Conservation (phyloP, 2,113 vertebrate species). For the Zapus hudsonius region DNA sequence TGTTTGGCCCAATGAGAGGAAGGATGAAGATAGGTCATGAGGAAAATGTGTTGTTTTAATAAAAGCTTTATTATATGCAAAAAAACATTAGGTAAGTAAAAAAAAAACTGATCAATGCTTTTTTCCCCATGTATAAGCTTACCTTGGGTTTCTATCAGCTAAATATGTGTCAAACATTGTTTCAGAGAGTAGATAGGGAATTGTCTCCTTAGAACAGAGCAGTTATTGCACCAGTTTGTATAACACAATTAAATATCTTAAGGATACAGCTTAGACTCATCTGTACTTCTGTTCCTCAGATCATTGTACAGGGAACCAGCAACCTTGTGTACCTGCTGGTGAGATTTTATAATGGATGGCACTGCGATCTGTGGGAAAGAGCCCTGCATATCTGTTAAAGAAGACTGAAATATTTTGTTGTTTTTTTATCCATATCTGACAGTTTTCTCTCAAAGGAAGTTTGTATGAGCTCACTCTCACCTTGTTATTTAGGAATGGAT, state of each 20-base stretch:
- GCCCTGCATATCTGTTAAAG: conserved; percentile 23
- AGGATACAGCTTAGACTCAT: background rate
- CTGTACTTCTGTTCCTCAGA: background rate
- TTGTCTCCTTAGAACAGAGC: background rate
- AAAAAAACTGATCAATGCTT: background rate
- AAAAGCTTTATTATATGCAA: background rate
- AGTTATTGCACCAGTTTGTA: background rate
- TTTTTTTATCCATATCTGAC: conserved; percentile 65
- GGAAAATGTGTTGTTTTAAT: background rate
- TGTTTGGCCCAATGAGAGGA: background rate
- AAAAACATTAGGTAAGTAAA: background rate
- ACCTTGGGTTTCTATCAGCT: background rate
- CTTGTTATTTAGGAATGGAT: conserved; percentile 73
- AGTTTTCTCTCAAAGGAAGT: conserved; percentile 77
- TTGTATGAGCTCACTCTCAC: conserved; percentile 70
- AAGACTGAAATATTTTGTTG: conserved; percentile 60
- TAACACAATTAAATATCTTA: conserved; percentile 3
- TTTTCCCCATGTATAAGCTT: background rate
- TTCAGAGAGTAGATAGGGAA: background rate
- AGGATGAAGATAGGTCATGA: background rate
- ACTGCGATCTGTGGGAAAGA: background rate
- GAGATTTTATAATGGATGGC: background rate
- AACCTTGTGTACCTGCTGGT: background rate
- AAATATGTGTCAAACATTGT: background rate
- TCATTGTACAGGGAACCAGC: background rate